phyloP scores from a whole-genome alignment of 2,113 vertebrate genomes.

The Astur gentilis region DNA sequence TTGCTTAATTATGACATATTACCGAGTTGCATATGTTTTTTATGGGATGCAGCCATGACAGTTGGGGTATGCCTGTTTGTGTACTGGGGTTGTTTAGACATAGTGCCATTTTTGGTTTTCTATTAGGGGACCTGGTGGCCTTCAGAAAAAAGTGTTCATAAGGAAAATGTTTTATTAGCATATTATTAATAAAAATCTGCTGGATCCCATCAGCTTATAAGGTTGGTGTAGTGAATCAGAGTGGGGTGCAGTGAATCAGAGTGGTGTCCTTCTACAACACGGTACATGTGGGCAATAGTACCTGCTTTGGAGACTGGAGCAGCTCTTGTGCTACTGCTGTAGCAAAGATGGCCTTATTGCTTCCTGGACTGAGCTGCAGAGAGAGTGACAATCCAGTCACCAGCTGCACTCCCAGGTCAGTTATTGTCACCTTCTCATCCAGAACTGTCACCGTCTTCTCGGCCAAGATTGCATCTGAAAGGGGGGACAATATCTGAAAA shows the following conservation, averaged over 20 bases:
- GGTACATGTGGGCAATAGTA: neutral
- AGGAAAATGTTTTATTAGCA: neutral
- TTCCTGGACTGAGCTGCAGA: constrained; percentile 88
- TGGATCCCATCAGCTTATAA: neutral
- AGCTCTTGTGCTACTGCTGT: constrained; percentile 83
- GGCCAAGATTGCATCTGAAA: constrained; percentile 86
- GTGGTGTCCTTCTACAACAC: neutral
- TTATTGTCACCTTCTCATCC: constrained; percentile 91
- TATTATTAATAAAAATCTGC: neutral
- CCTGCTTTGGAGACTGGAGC: constrained; percentile 84
- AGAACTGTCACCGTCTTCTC: constrained; percentile 88
- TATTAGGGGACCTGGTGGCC: neutral
- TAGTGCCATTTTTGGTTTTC: neutral
- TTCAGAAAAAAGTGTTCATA: neutral
- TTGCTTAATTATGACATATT: neutral
- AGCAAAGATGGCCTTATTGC: constrained; percentile 86
- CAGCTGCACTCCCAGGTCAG: constrained; percentile 87
- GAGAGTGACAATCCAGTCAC: constrained; percentile 86
- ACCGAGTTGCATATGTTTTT: neutral
- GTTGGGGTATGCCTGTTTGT: neutral
- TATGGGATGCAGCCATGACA: neutral
- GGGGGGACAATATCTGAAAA: constrained; percentile 86
- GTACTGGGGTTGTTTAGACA: neutral
- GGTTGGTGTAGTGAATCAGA: neutral
- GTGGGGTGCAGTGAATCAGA: neutral